phyloP scores from a whole-genome alignment of 2,797 vertebrate genomes.

The Carcharodon carcharias region DNA sequence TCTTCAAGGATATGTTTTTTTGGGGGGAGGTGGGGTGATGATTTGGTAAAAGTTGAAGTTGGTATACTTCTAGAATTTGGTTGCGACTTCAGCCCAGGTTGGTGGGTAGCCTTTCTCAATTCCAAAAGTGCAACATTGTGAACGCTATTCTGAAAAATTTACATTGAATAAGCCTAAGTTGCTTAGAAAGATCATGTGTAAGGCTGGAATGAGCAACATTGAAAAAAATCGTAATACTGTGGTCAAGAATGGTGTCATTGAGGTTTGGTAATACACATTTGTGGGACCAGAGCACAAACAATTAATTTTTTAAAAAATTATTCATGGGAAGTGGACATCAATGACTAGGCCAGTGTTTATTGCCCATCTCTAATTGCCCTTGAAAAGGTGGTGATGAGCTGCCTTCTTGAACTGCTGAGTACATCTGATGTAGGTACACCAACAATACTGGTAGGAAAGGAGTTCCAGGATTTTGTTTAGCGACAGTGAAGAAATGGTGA shows the following conservation, averaged over 20 bases:
- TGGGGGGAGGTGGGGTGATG: too few relatives aligned
- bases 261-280: too few relatives aligned
- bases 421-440: too few relatives aligned
- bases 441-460: too few relatives aligned
- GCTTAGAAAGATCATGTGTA: background rate
- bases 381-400: too few relatives aligned
- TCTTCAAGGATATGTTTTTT: background rate
- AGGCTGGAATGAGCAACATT: background rate
- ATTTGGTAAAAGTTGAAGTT: background rate
- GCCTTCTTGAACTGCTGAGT: too few relatives aligned
- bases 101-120: background rate
- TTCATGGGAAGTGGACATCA: too few relatives aligned
- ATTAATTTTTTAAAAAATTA: too few relatives aligned
- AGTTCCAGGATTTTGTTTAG: too few relatives aligned
- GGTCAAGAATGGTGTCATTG: background rate
- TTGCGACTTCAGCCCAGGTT: background rate
- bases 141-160: background rate
- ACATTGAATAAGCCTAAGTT: background rate
- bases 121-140: background rate
- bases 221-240: background rate
- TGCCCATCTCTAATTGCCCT: too few relatives aligned
- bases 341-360: too few relatives aligned
- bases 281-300: background rate
- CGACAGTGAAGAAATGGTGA: too few relatives aligned
- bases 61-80: background rate